These are phyloP conservation scores for Podarcis lilfordi DNA, from an alignment of 2,797 vertebrate genomes.

Conservation along the genomic window DNA sequence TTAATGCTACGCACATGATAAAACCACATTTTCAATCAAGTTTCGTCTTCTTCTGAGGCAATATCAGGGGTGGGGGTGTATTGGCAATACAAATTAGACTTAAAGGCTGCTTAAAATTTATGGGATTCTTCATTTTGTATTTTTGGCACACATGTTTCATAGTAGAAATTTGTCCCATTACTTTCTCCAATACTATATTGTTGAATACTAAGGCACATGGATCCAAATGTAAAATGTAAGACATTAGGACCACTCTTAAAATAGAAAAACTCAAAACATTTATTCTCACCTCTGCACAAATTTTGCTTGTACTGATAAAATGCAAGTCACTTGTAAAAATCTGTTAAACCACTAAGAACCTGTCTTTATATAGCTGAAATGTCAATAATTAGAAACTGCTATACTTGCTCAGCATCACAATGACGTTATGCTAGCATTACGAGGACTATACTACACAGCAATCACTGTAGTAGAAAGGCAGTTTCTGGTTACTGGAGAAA, in stretches of 20 bases:
- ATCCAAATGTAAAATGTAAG: not conserved
- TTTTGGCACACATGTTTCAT: not conserved
- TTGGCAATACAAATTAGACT: not conserved
- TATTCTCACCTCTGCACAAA: constrained; percentile 5
- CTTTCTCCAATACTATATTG: no score
- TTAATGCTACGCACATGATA: not conserved
- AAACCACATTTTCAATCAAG: constrained; percentile 24
- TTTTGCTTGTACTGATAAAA: constrained; percentile 2
- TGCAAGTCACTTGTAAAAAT: not conserved
- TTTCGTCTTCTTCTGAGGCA: rapidly evolving
- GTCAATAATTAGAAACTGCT: not conserved
- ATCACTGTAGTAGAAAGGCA: not conserved
- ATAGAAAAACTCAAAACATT: not conserved
- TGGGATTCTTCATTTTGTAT: not conserved
- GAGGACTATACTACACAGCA: not conserved
- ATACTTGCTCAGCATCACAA: not conserved
- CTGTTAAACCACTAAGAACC: constrained; percentile 7
- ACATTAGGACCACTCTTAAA: not conserved
- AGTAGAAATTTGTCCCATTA: not conserved
- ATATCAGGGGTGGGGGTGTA: not conserved
- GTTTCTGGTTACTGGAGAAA: not conserved
- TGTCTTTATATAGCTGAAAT: not conserved
- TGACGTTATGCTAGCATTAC: not conserved
- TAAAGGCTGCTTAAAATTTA: constrained; percentile 16
- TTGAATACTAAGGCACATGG: not conserved